phyloP scores from a whole-genome alignment of 1,140 invertebrate species.

The Eriosoma lanigerum region DNA sequence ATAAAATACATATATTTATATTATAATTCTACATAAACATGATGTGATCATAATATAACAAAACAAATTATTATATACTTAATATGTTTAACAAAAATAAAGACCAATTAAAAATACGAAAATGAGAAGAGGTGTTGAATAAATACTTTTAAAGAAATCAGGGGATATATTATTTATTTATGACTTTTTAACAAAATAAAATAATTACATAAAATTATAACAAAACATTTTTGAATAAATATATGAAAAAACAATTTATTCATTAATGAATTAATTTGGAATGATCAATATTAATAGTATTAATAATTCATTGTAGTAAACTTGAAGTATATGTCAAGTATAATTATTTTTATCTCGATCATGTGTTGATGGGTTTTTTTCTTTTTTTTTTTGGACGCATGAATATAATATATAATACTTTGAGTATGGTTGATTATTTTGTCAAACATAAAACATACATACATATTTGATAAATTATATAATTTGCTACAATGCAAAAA shows the following conservation, averaged over 20 bases:
- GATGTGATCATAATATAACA: not conserved
- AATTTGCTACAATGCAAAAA: conserved; percentile 1
- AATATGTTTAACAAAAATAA: not conserved
- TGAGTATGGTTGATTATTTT: conserved; percentile 15
- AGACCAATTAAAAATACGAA: not conserved
- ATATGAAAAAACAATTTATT: not conserved
- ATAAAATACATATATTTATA: not conserved
- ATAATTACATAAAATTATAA: not conserved
- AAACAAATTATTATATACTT: not conserved
- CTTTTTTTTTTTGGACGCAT: not conserved
- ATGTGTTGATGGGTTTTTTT: too few relatives aligned
- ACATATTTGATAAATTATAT: not conserved
- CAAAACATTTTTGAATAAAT: conserved; percentile 13
- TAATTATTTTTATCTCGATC: not conserved
- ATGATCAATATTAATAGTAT: not conserved
- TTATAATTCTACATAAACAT: not conserved
- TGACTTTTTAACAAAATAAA: not conserved
- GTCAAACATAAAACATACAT: not conserved
- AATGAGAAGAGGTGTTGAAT: not conserved
- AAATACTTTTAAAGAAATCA: not conserved
- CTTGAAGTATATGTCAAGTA: not conserved
- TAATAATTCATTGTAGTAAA: conserved; percentile 9
- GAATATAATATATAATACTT: not conserved
- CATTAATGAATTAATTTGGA: not conserved
- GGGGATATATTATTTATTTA: not conserved